Percentiles rank a stretch among this genome's conserved stretches.
phyloP scores from a whole-genome alignment of 2,113 vertebrate genomes.

The Silurus asotus region DNA sequence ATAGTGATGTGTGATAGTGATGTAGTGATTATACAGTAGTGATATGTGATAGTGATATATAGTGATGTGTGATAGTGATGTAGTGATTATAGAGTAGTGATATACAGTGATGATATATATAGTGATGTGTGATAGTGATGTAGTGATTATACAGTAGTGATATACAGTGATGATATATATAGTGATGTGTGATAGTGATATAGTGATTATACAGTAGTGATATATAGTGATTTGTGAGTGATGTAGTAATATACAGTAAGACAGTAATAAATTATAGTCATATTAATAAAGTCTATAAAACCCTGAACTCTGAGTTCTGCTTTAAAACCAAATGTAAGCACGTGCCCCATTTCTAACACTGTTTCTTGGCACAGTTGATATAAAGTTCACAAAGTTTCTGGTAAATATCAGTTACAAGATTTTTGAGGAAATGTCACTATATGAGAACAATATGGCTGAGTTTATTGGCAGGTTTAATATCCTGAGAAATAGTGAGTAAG shows the following conservation, averaged over 20 bases:
- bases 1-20: no score
- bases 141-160: no score
- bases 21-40: no score
- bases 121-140: no score
- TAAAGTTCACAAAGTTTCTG: constrained; percentile 2
- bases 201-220: no score
- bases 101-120: no score
- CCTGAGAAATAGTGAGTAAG: constrained; percentile 39
- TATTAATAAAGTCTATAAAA: not conserved
- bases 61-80: no score
- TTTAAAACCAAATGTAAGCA: not conserved
- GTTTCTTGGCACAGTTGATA: not conserved
- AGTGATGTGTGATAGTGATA: no score
- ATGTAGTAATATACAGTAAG: not conserved
- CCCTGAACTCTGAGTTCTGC: no score
- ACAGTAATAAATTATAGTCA: not conserved
- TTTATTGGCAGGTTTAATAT: constrained; percentile 55
- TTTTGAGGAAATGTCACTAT: constrained; percentile 67
- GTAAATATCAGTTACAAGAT: constrained; percentile 56
- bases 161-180: no score
- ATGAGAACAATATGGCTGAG: constrained; percentile 60
- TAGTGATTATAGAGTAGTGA: no score
- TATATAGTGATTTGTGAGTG: not conserved
- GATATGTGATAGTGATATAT: no score
- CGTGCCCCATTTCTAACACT: not conserved